phyloP scores from a whole-genome alignment of 2,888 invertebrate species.

The Eilema depressum region DNA sequence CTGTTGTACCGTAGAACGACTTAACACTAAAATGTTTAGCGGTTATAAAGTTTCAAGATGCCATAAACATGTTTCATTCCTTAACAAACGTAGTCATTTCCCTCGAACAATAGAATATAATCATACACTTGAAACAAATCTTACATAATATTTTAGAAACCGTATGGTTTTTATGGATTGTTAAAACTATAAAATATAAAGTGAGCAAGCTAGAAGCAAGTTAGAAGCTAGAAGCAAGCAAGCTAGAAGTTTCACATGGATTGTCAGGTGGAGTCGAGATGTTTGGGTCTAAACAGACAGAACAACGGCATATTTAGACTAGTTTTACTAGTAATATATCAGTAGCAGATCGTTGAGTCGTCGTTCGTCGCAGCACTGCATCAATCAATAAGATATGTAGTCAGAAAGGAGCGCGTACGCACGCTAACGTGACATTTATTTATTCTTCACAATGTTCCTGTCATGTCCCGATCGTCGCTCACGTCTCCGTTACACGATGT shows the following conservation, averaged over 20 bases:
- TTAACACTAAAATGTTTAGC: conserved; percentile 35
- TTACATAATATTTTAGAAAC: conserved; percentile 14
- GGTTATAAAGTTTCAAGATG: conserved; percentile 38
- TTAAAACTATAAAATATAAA: conserved; percentile 21
- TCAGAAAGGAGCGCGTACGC: conserved; percentile 60
- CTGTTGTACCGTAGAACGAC: conserved; percentile 26
- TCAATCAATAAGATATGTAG: conserved; percentile 77
- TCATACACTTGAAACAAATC: conserved; percentile 22
- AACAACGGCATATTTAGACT: conserved; percentile 24
- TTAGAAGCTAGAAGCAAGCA: too few relatives aligned
- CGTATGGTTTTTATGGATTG: conserved; percentile 17
- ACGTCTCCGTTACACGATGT: conserved; percentile 70
- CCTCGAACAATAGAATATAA: conserved; percentile 26
- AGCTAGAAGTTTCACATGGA: conserved; percentile 6
- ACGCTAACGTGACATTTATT: conserved; percentile 82
- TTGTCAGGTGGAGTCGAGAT: conserved; percentile 3
- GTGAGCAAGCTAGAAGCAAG: conserved; percentile 11
- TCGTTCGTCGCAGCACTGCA: conserved; percentile 69
- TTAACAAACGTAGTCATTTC: conserved; percentile 21
- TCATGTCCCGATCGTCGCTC: conserved; percentile 71
- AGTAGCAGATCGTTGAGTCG: conserved; percentile 56
- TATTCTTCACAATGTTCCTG: conserved; percentile 80
- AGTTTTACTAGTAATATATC: conserved; percentile 51
- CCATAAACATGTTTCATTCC: conserved; percentile 26
- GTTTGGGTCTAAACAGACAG: conserved; percentile 16